These are phyloP conservation scores for Epinephelus malabaricus DNA, from an alignment of 2,797 vertebrate genomes.

Conservation along the genomic window DNA sequence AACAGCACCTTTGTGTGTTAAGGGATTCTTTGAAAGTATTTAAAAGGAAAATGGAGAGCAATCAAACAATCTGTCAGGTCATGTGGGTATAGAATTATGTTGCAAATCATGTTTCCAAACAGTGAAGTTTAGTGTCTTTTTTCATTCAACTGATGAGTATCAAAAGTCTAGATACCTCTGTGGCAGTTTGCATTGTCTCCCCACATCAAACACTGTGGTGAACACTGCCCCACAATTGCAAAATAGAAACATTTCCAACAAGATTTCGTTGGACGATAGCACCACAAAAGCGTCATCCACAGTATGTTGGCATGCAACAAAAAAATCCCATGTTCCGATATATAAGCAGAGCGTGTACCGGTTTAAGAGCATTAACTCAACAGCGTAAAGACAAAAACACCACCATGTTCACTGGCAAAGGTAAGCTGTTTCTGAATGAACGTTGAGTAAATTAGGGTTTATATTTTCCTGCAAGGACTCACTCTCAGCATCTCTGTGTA, in stretches of 20 bases:
- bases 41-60: too few relatives aligned
- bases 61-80: too few relatives aligned
- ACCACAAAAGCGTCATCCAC: constrained; percentile 35
- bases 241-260: constrained; percentile 24
- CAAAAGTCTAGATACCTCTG: constrained; percentile 3
- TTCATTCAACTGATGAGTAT: not conserved
- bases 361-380: constrained; percentile 9
- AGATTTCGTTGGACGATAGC: constrained; percentile 29
- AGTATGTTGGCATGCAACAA: not conserved
- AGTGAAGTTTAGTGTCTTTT: not conserved
- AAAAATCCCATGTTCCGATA: constrained; percentile 43
- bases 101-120: too few relatives aligned
- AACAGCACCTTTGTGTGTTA: not conserved
- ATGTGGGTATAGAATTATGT: too few relatives aligned
- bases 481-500: not conserved
- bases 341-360: constrained; percentile 46
- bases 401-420: constrained; percentile 64
- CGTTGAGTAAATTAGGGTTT: not conserved
- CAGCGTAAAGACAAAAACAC: not conserved
- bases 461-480: not conserved
- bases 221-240: not conserved
- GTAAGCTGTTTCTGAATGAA: constrained; percentile 49
- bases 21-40: too few relatives aligned
- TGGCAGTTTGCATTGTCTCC: not conserved
- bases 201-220: constrained; percentile 36